phyloP scores from a whole-genome alignment of 2,888 invertebrate species.

The Tubulanus polymorphus region DNA sequence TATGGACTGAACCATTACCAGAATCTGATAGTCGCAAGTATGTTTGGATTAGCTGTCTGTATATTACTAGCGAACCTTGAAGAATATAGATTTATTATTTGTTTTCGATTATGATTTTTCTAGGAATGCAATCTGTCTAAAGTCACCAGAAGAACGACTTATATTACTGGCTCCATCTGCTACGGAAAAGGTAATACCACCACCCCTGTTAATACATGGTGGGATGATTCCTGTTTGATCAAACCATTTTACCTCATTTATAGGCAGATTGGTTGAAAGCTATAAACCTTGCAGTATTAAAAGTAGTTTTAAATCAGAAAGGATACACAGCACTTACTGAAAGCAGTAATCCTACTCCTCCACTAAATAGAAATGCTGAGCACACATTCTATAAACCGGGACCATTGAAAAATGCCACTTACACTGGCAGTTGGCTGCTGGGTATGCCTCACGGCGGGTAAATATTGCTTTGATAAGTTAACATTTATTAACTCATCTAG shows the following conservation, averaged over 20 bases:
- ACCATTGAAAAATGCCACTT: conserved; percentile 73
- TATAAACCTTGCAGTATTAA: conserved; percentile 70
- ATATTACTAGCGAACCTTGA: too few relatives aligned
- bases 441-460: too few relatives aligned
- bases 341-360: conserved; percentile 59
- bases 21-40: conserved; percentile 62
- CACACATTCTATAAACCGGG: conserved; percentile 70
- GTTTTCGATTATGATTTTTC: conserved; percentile 11
- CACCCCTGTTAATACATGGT: too few relatives aligned
- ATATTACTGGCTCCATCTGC: conserved; percentile 65
- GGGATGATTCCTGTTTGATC: too few relatives aligned
- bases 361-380: conserved; percentile 67
- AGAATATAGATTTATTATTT: conserved; percentile 4
- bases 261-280: conserved; percentile 59
- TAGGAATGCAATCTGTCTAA: conserved; percentile 55
- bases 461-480: too few relatives aligned
- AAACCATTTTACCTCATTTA: conserved; percentile 2
- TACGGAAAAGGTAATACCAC: conserved; percentile 68
- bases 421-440: conserved; percentile 74
- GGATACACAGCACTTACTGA: conserved; percentile 57
- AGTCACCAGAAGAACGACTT: conserved; percentile 74
- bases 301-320: conserved; percentile 56
- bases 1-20: conserved; percentile 76
- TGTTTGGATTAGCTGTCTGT: conserved; percentile 6
- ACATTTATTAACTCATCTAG: too few relatives aligned